Evolutionary conservation across 2,113 vertebrate species (phyloP).

Genomic region (Heterotilapia buettikoferi): DNA sequence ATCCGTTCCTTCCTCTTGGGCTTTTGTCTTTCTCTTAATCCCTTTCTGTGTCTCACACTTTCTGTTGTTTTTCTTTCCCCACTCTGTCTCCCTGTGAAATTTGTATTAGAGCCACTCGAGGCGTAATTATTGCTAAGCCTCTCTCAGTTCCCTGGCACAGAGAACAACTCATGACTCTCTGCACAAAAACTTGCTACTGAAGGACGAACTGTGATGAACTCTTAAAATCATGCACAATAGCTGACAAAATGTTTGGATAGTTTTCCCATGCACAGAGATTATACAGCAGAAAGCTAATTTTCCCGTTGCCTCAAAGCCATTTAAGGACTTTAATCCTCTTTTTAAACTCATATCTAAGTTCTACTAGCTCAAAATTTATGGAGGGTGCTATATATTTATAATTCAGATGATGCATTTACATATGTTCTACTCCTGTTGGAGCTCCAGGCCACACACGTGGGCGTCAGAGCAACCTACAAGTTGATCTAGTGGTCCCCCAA

Average conservation of each 20-base stretch:
- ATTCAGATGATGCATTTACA: slow-evolving; percentile 17
- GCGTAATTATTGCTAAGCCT: slow-evolving; percentile 61
- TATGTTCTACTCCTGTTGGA: background rate
- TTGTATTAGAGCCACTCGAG: slow-evolving; percentile 61
- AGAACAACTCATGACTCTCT: slow-evolving; percentile 51
- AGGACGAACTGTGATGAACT: slow-evolving; percentile 55
- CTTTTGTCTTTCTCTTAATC: slow-evolving; percentile 57
- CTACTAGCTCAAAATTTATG: background rate
- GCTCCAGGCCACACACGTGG: background rate
- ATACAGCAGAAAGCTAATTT: slow-evolving; percentile 28
- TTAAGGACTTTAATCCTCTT: background rate
- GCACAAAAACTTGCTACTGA: slow-evolving; percentile 42
- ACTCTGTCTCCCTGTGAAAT: slow-evolving; percentile 52
- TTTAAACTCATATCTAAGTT: background rate
- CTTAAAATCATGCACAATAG: slow-evolving; percentile 32
- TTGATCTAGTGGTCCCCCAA: background rate
- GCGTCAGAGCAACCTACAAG: background rate
- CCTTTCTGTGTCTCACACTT: slow-evolving; percentile 43
- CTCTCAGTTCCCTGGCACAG: slow-evolving; percentile 35
- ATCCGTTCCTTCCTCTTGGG: slow-evolving; percentile 36
- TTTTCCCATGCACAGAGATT: background rate
- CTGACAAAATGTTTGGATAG: slow-evolving; percentile 43
- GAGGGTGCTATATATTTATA: slow-evolving; percentile 16
- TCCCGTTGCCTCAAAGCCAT: slow-evolving; percentile 21
- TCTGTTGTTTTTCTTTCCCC: slow-evolving; percentile 30